Base-by-base conservation (phyloP, 2,797 vertebrate genomes). In the Coracias cyanogaster region DNA sequence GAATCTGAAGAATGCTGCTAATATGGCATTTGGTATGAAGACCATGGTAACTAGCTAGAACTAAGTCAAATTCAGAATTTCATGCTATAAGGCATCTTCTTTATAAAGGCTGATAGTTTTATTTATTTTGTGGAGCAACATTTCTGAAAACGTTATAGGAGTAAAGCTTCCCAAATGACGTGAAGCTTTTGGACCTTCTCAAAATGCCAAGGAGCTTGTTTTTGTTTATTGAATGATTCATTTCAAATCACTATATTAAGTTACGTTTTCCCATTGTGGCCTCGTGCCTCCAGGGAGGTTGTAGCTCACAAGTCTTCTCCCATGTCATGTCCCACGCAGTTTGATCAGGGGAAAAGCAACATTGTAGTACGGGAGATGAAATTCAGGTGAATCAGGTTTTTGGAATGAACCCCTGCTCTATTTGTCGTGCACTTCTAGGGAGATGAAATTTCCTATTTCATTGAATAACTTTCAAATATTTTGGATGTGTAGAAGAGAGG, bases 251-350 rank as follows among this genome's bases (percentile, higher is more conserved):
- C 69, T 62, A 6, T 31, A 7, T 78, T 81, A 43, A 90, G 69
- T 54, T 86, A 31, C 66, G 12, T 96, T 96, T 96, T 93, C 92
- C 89, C 85, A 6, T 55, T 87, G 87, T 76, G 87, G 89, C 85
- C 76, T 86, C 55, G 11, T 46, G 58, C 73, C 91, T 86, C 45
- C 60, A 33, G 87, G 93, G 82, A 90, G 73, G 43, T 72, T 69
- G 16, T 2, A 41, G 14, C 62, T 93, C 89, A 64, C n/a, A 12
- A 49, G 19, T 61, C 73, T 88, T 83, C 80, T 94, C 87, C 69
- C 29, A 9, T 71, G 81, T 58, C 2, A 1, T 65, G 54, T 76
- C 87, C 66, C 58, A 21, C 79, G n/a, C 7, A 15, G 17, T 29
- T 12, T 26, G 58, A 51, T 84, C 33, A 62, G 71, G 71, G 79